phyloP scores from a whole-genome alignment of 2,113 vertebrate genomes.

The Scatophagus argus region DNA sequence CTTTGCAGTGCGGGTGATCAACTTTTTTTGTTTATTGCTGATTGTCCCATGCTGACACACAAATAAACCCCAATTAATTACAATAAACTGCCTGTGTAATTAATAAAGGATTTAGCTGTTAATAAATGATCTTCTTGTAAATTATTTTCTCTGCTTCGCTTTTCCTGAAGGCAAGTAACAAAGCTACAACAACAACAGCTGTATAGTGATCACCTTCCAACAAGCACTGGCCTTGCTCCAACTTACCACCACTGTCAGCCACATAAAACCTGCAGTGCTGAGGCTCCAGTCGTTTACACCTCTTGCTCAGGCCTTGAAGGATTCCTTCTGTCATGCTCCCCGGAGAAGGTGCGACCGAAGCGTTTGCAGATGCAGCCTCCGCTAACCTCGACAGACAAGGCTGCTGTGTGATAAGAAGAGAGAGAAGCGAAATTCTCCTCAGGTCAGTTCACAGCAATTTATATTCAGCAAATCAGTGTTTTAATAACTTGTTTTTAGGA shows the following conservation, averaged over 20 bases:
- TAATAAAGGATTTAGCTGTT: not conserved
- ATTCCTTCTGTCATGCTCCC: conserved; percentile 37
- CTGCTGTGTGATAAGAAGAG: not conserved
- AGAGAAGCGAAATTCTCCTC: not conserved
- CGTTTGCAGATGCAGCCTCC: conserved; percentile 33
- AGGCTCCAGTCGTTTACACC: conserved; percentile 27
- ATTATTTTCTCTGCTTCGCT: not conserved
- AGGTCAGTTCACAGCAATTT: not conserved
- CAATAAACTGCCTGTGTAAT: not conserved
- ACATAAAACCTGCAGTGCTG: conserved; percentile 18
- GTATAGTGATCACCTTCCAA: not conserved
- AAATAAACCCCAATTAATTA: not conserved
- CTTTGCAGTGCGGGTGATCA: not conserved
- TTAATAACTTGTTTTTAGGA: not conserved
- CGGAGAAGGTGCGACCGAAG: conserved; percentile 49
- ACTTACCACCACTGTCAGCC: conserved; percentile 20
- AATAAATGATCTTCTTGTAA: not conserved
- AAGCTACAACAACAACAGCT: conserved; percentile 6
- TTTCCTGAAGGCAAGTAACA: conserved; percentile 12
- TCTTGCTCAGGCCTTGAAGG: conserved; percentile 37
- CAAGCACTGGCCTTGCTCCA: not conserved
- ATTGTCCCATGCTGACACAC: not conserved
- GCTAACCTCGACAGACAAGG: conserved; percentile 23
- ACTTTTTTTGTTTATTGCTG: not conserved
- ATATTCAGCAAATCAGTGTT: not conserved